Evolutionary conservation across 2,113 vertebrate species (phyloP).

Genomic region (Rana temporaria): DNA sequence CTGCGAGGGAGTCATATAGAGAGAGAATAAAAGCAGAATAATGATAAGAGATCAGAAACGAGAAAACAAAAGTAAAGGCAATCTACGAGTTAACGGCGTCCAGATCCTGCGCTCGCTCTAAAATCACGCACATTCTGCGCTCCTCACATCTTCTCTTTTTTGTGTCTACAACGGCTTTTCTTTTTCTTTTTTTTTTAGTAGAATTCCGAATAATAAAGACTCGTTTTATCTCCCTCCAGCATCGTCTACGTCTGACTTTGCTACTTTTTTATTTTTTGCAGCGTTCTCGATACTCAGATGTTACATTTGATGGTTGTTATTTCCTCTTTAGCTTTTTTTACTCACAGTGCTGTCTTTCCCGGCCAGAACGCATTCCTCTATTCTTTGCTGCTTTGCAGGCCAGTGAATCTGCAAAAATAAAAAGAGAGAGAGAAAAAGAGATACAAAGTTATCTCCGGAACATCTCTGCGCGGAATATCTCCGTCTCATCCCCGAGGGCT

Average conservation of each 20-base stretch:
- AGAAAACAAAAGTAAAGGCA: background rate
- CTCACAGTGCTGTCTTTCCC: conserved; percentile 97
- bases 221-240: no score
- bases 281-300: background rate
- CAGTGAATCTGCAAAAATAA: conserved; percentile 88
- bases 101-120: no score
- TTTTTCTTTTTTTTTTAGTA: no score
- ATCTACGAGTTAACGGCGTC: no score
- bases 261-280: background rate
- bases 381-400: conserved; percentile 90
- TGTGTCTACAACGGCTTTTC: no score
- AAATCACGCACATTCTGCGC: no score
- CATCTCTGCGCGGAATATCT: no score
- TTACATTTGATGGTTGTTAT: background rate
- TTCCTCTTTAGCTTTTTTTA: conserved; percentile 43
- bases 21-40: background rate
- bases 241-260: no score
- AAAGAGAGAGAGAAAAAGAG: conserved; percentile 46
- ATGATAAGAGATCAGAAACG: background rate
- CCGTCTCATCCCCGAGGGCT: background rate
- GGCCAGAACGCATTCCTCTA: conserved; percentile 93
- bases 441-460: no score
- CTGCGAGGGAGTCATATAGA: conserved; percentile 70
- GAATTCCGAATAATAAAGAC: no score
- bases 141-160: no score